These are phyloP conservation scores for Apoderus coryli DNA, from an alignment of 2,888 invertebrate genomes.

Conservation along the genomic window DNA sequence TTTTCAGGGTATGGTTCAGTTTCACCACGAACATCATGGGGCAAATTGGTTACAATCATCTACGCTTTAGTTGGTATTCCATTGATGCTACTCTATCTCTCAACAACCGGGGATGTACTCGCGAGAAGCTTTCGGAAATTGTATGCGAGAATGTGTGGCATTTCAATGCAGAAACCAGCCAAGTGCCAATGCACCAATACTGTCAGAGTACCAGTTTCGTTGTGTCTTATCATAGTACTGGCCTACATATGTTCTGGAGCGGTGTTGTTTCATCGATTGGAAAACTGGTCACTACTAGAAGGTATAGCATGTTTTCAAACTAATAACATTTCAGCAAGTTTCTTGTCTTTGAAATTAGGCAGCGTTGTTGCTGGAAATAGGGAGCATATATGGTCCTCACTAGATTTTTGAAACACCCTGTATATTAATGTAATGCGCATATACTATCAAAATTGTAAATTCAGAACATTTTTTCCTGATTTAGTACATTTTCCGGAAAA, in stretches of 20 bases:
- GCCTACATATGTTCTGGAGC: slow-evolving; percentile 83
- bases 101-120: slow-evolving; percentile 73
- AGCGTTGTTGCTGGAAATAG: no score
- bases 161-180: slow-evolving; percentile 35
- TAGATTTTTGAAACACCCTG: no score
- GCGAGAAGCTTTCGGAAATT: slow-evolving; percentile 21
- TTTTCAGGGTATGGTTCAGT: slow-evolving; percentile 70
- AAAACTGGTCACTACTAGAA: slow-evolving; percentile 82
- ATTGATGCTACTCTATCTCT: slow-evolving; percentile 73
- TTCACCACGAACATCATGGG: slow-evolving; percentile 65
- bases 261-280: slow-evolving; percentile 76
- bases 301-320: no score
- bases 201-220: slow-evolving; percentile 71
- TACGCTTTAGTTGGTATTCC: slow-evolving; percentile 82
- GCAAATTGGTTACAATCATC: slow-evolving; percentile 65
- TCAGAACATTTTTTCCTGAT: no score
- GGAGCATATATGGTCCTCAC: no score
- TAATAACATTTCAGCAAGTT: no score
- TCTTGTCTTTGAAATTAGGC: no score
- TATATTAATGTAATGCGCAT: no score
- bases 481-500: no score
- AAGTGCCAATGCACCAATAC: slow-evolving; percentile 37
- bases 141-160: slow-evolving; percentile 42
- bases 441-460: no score
- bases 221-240: slow-evolving; percentile 74